A percentile compares a stretch with the other conserved stretches of the same genome.
Conservation (phyloP, 2,888 invertebrate species). For the Asteroscopus sphinx region DNA sequence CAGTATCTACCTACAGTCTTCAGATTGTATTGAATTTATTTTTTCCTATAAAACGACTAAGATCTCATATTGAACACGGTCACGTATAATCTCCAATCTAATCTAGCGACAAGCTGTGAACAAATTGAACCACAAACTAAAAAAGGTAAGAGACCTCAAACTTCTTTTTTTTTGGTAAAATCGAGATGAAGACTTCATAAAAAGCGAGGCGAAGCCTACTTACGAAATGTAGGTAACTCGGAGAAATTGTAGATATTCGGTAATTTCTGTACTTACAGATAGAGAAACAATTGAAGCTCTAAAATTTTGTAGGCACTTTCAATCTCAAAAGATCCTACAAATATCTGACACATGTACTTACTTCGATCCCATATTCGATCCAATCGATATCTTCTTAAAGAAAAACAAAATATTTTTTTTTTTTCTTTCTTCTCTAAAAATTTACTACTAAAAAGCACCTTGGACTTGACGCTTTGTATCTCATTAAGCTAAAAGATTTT, state of each 20-base stretch:
- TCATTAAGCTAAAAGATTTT: conserved; percentile 18
- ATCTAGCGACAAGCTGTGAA: conserved; percentile 71
- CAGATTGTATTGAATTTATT: conserved; percentile 21
- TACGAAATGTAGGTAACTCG: conserved; percentile 69
- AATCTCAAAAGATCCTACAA: conserved; percentile 3
- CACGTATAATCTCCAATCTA: conserved; percentile 66
- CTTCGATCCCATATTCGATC: too few relatives aligned
- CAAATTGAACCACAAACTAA: conserved; percentile 61
- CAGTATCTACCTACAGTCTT: conserved; percentile 9
- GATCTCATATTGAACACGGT: conserved; percentile 49
- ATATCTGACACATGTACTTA: not conserved
- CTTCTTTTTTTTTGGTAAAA: conserved; percentile 56
- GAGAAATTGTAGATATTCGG: conserved; percentile 56
- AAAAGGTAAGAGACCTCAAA: conserved; percentile 52
- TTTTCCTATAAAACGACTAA: conserved; percentile 38
- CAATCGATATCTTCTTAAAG: too few relatives aligned
- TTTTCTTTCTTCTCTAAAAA: too few relatives aligned
- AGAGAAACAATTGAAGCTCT: conserved; percentile 7
- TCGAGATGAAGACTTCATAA: conserved; percentile 59
- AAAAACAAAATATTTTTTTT: too few relatives aligned
- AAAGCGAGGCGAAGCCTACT: conserved; percentile 70
- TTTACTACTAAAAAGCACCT: too few relatives aligned
- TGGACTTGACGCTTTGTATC: conserved; percentile 12
- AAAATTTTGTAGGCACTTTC: not conserved
- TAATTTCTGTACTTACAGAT: conserved; percentile 28